Base-by-base conservation (phyloP, 2,888 invertebrate genomes). In the Timema cristinae region DNA sequence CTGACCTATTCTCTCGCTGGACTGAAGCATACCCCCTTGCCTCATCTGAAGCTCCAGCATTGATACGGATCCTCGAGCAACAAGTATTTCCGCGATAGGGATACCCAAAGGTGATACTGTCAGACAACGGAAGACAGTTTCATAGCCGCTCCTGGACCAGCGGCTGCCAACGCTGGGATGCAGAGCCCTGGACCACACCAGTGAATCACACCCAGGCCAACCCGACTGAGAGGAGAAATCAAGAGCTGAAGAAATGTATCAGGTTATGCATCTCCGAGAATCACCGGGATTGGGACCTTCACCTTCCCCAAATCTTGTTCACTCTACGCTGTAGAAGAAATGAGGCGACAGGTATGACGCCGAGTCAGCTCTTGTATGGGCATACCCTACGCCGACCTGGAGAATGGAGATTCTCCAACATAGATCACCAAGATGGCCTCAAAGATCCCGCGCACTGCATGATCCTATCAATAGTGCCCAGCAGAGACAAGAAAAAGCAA, bases 201-300 rank as follows among this genome's bases (percentile, higher is more conserved):
- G 10, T 47, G 10, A 16, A 63, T 15, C 47, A 63, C 47, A 16
- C 47, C 32, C 63, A 63, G 13, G 63, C 11, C 7, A 32, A 63
- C 63, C 63, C 63, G 5, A 63, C 47, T 6, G 63, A 63, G 47
- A 6, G 47, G 7, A 9, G 47, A 6, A 63, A 32, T 13, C 47
- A 63, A 9, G 63, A 63, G 9, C 32, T 63, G 13, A 63, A 63
- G n/a, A 63, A 63, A 48, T 16, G 63, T 11, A 13, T 63, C 10
- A 10, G 16, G 10, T 13, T 63, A 16, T 0, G 47, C 11, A 9
- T 63, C 16, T 11, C 32, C 7, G 47, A 63, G 9, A 48, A 63
- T n/a, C 63, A 63, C 32, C 10, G 32, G 10, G 5, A 2, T 16
- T 63, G 63, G 63, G 63, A 63, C 9, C 11, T 48, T 5, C 47